phyloP scores from a whole-genome alignment of 2,797 vertebrate species.

The Borostomias antarcticus region DNA sequence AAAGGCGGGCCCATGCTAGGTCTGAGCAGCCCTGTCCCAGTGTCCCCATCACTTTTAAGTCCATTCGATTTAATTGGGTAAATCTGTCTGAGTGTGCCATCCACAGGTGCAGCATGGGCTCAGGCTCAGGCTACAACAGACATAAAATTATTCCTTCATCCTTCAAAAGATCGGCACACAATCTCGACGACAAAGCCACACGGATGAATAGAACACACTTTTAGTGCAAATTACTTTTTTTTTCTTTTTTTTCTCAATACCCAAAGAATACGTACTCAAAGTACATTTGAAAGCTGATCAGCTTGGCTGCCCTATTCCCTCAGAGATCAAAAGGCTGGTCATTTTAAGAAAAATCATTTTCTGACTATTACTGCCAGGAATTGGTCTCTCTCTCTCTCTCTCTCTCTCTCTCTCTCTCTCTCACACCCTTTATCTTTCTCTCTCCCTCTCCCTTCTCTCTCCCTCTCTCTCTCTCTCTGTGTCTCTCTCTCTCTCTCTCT shows the following conservation, averaged over 20 bases:
- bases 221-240: conserved; percentile 23
- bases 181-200: background rate
- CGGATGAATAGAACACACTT: conserved; percentile 22
- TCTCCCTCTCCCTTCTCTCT: background rate
- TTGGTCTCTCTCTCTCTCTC: background rate
- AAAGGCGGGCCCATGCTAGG: too few relatives aligned
- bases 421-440: background rate
- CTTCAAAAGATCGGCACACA: conserved; percentile 17
- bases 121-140: conserved; percentile 5
- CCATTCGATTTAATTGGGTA: conserved; percentile 57
- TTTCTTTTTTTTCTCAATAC: background rate
- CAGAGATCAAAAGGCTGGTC: background rate
- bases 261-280: background rate
- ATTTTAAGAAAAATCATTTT: background rate
- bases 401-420: background rate
- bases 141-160: conserved; percentile 33
- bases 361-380: too few relatives aligned
- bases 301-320: background rate
- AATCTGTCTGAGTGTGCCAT: conserved; percentile 25
- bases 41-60: conserved; percentile 44
- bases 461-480: background rate
- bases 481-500: too few relatives aligned
- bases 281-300: background rate
- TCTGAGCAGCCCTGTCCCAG: background rate
- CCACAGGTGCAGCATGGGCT: background rate